These are phyloP conservation scores for Manis javanica DNA, from an alignment of 2,797 vertebrate species.

Conservation along the genomic window DNA sequence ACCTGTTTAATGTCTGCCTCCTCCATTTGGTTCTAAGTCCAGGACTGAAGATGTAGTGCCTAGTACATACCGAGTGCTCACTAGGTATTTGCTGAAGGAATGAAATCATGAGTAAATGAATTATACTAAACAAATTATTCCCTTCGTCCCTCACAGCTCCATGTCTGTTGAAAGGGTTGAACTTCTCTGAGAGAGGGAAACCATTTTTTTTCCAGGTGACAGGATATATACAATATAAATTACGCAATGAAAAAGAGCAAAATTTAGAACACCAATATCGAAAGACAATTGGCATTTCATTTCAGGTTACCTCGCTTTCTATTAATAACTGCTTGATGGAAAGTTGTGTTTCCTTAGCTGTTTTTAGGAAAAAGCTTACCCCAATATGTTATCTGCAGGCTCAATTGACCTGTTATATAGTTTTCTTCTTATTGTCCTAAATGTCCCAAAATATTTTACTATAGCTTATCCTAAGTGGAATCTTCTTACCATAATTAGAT, in stretches of 20 bases:
- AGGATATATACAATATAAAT: neutral
- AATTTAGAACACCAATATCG: neutral
- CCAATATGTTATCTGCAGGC: neutral
- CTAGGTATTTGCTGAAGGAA: neutral
- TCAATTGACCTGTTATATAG: neutral
- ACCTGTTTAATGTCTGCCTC: neutral
- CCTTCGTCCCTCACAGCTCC: neutral
- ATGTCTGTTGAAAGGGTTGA: neutral
- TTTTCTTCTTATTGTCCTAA: conserved; percentile 3
- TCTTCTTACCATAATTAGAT: neutral
- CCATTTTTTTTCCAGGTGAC: neutral
- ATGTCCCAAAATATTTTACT: neutral
- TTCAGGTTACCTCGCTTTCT: neutral
- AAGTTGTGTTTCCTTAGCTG: neutral
- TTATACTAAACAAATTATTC: neutral
- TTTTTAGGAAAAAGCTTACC: neutral
- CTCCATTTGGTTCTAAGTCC: neutral
- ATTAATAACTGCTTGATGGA: neutral
- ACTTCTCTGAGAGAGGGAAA: neutral
- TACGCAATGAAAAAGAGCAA: conserved; percentile 19
- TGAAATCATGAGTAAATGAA: neutral
- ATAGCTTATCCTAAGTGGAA: neutral
- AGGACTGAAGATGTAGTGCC: neutral
- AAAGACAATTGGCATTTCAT: neutral
- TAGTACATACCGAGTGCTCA: neutral